Conservation (phyloP, 2,113 vertebrate species). For the Calypte anna region DNA sequence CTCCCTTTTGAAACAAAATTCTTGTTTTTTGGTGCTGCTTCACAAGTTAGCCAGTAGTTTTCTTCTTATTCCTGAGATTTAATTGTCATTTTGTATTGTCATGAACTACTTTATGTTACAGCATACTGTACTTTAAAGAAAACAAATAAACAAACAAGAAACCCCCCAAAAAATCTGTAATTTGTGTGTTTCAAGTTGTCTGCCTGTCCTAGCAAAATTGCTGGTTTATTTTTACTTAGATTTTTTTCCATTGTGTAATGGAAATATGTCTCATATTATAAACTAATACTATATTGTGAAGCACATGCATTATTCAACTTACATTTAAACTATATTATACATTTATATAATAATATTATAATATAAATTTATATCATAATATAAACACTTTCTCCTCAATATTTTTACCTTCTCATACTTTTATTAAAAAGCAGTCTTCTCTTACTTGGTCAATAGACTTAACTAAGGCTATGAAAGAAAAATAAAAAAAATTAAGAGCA, state of each 20-base stretch:
- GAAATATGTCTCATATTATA: neutral
- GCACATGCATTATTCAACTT: no score
- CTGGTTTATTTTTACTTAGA: neutral
- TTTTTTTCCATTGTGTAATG: neutral
- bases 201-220: neutral
- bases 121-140: neutral
- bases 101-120: neutral
- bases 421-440: neutral
- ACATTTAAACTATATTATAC: no score
- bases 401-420: neutral
- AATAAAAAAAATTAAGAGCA: neutral
- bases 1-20: neutral
- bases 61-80: neutral
- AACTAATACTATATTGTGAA: no score
- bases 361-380: neutral
- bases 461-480: neutral
- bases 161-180: no score
- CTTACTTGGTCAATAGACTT: neutral
- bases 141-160: no score
- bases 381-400: rapidly evolving
- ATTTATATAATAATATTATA: no score
- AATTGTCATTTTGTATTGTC: neutral
- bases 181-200: neutral
- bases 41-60: neutral
- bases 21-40: neutral